Conservation (phyloP, 2,113 vertebrate species). For the Pseudorasbora parva region DNA sequence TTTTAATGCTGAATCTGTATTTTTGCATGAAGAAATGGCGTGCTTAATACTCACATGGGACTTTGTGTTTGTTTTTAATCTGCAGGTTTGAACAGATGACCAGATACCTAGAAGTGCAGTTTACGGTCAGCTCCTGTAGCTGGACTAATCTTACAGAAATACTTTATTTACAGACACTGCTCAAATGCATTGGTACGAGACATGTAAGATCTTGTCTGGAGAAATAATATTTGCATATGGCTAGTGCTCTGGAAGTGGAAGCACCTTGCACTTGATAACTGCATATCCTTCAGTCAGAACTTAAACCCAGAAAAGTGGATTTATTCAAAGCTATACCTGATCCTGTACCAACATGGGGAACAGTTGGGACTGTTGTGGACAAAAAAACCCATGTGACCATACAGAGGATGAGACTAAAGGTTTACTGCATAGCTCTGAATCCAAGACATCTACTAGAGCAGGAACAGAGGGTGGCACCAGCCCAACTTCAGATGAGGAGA, state of each 20-base stretch:
- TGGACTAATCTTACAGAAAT: constrained; percentile 17
- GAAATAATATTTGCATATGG: constrained; percentile 21
- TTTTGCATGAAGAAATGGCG: background rate
- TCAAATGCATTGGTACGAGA: constrained; percentile 15
- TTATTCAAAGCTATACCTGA: constrained; percentile 1
- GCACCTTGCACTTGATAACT: background rate
- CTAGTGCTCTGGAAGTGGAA: background rate
- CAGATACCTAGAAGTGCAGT: background rate
- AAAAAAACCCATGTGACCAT: constrained; percentile 51
- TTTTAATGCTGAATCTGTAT: background rate
- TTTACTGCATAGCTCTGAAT: constrained; percentile 63
- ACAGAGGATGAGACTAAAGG: constrained; percentile 68
- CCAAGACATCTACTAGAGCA: constrained; percentile 31
- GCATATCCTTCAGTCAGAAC: background rate
- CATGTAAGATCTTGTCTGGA: background rate
- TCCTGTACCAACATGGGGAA: constrained; percentile 70
- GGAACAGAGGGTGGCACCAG: background rate
- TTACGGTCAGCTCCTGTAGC: constrained; percentile 5
- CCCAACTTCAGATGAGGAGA: constrained; percentile 26
- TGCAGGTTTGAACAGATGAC: constrained; percentile 44
- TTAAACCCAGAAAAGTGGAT: constrained; percentile 12
- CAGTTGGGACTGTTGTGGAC: constrained; percentile 65
- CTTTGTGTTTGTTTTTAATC: constrained; percentile 23
- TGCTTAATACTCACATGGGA: background rate
- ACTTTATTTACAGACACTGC: constrained; percentile 16